Evolutionary conservation across 1,140 invertebrate species (phyloP).

Genomic region (Drosophila lowei): DNA sequence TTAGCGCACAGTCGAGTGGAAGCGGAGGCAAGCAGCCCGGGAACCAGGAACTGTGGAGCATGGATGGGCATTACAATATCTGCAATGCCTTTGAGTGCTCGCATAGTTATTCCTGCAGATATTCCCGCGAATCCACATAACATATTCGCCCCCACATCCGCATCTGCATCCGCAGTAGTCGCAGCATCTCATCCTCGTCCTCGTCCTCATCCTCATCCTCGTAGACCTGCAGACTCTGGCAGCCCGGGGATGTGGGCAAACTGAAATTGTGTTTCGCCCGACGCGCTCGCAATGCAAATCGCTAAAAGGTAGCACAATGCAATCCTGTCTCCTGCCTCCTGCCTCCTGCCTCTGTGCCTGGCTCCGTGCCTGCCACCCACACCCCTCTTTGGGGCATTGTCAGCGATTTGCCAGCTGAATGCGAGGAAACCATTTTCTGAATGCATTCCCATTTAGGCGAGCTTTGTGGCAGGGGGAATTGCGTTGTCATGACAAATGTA

Average conservation of each 20-base stretch:
- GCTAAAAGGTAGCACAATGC: slow-evolving; percentile 72
- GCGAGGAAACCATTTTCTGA: slow-evolving; percentile 74
- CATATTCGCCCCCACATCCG: slow-evolving; percentile 10
- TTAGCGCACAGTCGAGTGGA: slow-evolving; percentile 71
- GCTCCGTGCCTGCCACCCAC: too few relatives aligned
- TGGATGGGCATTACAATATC: slow-evolving; percentile 69
- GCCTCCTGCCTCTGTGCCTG: slow-evolving; percentile 4
- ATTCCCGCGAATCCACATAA: slow-evolving; percentile 36
- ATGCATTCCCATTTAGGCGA: slow-evolving; percentile 57
- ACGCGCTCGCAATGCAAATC: slow-evolving; percentile 70
- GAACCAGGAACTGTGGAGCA: slow-evolving; percentile 8
- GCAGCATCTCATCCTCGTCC: too few relatives aligned
- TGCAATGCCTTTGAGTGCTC: slow-evolving; percentile 72
- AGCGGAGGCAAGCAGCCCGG: slow-evolving; percentile 9
- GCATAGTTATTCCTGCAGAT: slow-evolving; percentile 52
- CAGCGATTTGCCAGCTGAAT: slow-evolving; percentile 78
- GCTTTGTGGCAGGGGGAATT: slow-evolving; percentile 15
- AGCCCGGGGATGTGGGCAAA: slow-evolving; percentile 56
- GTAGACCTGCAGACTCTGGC: background rate
- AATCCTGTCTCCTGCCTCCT: slow-evolving; percentile 5
- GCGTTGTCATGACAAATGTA: slow-evolving; percentile 80
- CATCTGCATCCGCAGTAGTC: background rate
- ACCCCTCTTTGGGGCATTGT: slow-evolving; percentile 67
- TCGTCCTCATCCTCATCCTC: too few relatives aligned
- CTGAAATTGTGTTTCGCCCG: slow-evolving; percentile 76